Evolutionary conservation across 2,113 vertebrate species (phyloP).

Genomic region (Morone chrysops): DNA sequence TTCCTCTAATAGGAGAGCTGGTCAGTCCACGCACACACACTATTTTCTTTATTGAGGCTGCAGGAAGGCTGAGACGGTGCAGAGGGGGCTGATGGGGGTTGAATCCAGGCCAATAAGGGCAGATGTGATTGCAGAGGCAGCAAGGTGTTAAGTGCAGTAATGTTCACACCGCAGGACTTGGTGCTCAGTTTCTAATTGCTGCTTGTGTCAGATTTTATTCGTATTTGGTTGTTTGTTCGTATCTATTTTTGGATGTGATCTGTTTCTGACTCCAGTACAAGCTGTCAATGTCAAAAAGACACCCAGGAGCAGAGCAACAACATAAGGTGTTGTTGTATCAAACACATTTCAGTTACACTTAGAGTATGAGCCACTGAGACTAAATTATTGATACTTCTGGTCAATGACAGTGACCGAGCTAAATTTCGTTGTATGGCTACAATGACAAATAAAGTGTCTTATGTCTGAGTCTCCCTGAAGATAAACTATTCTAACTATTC

Average conservation of each 20-base stretch:
- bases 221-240: not conserved
- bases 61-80: slow-evolving; percentile 39
- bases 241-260: slow-evolving; percentile 26
- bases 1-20: slow-evolving; percentile 53
- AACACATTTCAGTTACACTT: not conserved
- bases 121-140: slow-evolving; percentile 48
- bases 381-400: no score
- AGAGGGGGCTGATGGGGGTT: slow-evolving; percentile 55
- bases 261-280: not conserved
- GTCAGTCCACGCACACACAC: slow-evolving; percentile 26
- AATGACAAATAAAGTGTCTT: no score
- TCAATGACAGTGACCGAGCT: no score
- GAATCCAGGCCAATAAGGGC: slow-evolving; percentile 43
- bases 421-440: no score
- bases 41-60: slow-evolving; percentile 63
- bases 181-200: slow-evolving; percentile 3
- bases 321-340: not conserved
- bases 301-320: not conserved
- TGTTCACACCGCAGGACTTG: slow-evolving; percentile 32
- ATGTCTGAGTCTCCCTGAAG: not conserved
- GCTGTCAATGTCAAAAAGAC: not conserved
- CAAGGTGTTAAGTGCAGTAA: slow-evolving; percentile 54
- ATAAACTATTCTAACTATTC: not conserved
- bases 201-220: slow-evolving; percentile 4
- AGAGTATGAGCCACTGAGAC: not conserved